Conservation (phyloP, 1,140 invertebrate genomes). For the Panagrolaimus sp. region DNA sequence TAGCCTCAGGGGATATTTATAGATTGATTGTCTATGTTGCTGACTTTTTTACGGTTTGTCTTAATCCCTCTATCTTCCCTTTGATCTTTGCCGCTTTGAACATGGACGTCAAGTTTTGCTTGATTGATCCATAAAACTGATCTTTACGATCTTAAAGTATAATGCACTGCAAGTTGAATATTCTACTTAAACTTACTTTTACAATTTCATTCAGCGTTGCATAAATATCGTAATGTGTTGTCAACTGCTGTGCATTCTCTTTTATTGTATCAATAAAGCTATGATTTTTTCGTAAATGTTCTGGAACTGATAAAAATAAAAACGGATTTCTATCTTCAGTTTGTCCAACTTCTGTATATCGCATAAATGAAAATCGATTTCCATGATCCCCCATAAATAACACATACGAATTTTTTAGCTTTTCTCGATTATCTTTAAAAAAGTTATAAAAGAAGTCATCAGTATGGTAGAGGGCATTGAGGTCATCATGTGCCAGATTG, state of each 20-base stretch:
- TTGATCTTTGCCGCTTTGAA: too few species aligned
- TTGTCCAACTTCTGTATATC: slow-evolving; percentile 6
- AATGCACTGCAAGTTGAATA: too few species aligned
- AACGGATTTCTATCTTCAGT: slow-evolving; percentile 6
- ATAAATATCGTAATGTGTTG: slow-evolving; percentile 15
- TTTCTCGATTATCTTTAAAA: slow-evolving; percentile 2
- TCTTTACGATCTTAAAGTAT: too few species aligned
- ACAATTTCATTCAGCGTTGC: slow-evolving; percentile 13
- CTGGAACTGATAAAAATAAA: slow-evolving; percentile 1
- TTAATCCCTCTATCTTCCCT: too few species aligned
- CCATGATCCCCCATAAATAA: slow-evolving; percentile 18
- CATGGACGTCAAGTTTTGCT: too few species aligned
- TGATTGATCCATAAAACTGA: too few species aligned
- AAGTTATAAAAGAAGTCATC: background rate
- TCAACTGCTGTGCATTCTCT: background rate
- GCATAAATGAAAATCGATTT: background rate
- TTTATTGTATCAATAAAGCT: background rate
- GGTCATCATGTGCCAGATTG: background rate
- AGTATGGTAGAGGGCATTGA: background rate
- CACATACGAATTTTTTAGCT: background rate
- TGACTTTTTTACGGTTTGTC: too few species aligned
- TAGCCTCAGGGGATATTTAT: too few species aligned
- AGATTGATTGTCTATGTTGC: too few species aligned
- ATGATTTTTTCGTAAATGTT: background rate
- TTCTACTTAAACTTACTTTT: background rate